Evolutionary conservation across 2,888 invertebrate genomes (phyloP).

Genomic region (Metallyticus violacea): DNA sequence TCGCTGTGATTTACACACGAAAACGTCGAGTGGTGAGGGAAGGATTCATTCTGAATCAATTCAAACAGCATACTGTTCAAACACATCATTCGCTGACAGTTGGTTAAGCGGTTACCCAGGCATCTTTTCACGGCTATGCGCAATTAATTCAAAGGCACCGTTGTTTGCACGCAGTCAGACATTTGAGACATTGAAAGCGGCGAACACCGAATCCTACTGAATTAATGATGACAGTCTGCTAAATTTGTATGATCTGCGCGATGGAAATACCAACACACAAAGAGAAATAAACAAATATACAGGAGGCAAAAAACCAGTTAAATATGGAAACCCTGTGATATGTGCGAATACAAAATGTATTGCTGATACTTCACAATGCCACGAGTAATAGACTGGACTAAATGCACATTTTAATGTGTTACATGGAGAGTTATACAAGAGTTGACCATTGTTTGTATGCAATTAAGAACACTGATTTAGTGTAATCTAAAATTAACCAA

Average conservation of each 20-base stretch:
- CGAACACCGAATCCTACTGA: no score
- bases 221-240: not conserved
- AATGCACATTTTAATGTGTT: no score
- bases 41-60: not conserved
- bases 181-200: not conserved
- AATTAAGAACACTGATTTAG: no score
- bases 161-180: not conserved
- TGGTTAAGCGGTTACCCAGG: not conserved
- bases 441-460: no score
- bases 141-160: not conserved
- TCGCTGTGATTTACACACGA: not conserved
- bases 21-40: not conserved
- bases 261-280: not conserved
- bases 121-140: not conserved
- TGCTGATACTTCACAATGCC: no score
- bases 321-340: no score
- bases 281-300: not conserved
- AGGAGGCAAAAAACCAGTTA: no score
- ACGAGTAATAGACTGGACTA: no score
- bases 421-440: no score
- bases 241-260: not conserved
- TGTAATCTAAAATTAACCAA: no score
- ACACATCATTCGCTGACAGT: not conserved
- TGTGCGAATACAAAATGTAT: no score
- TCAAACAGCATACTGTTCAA: not conserved